phyloP scores from a whole-genome alignment of 2,113 vertebrate species.

The Machaerirhynchus nigripectus region DNA sequence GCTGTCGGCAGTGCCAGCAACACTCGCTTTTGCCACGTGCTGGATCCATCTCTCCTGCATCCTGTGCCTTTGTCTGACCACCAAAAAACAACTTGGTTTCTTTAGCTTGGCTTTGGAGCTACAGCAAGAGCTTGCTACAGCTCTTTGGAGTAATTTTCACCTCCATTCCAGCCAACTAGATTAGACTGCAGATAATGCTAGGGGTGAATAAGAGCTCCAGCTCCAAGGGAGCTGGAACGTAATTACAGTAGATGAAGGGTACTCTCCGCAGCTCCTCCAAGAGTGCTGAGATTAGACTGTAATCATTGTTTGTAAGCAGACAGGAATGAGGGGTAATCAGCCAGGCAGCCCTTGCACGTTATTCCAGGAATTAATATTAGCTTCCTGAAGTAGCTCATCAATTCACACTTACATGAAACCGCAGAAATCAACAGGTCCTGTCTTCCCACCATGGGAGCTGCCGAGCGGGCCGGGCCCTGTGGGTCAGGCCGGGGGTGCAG shows the following conservation, averaged over 20 bases:
- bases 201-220: conserved; percentile 49
- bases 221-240: conserved; percentile 54
- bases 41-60: not conserved
- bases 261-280: conserved; percentile 55
- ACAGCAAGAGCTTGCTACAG: not conserved
- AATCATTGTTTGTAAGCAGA: conserved; percentile 76
- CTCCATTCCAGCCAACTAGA: conserved; percentile 37
- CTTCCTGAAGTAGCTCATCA: conserved; percentile 48
- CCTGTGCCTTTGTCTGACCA: not conserved
- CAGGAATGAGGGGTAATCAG: conserved; percentile 69
- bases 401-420: not conserved
- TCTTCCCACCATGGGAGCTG: not conserved
- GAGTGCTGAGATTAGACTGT: conserved; percentile 69
- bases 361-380: conserved; percentile 67
- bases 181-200: conserved; percentile 48
- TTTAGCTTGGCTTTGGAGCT: conserved; percentile 13
- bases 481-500: not conserved
- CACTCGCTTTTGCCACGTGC: rapidly evolving
- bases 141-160: conserved; percentile 46
- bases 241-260: conserved; percentile 68
- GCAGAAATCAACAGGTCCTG: conserved; percentile 33
- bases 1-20: not conserved
- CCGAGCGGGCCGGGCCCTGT: rapidly evolving
- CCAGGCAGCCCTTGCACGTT: conserved; percentile 43
- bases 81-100: not conserved